phyloP scores from a whole-genome alignment of 1,140 invertebrate species.

The Temnothorax longispinosus region DNA sequence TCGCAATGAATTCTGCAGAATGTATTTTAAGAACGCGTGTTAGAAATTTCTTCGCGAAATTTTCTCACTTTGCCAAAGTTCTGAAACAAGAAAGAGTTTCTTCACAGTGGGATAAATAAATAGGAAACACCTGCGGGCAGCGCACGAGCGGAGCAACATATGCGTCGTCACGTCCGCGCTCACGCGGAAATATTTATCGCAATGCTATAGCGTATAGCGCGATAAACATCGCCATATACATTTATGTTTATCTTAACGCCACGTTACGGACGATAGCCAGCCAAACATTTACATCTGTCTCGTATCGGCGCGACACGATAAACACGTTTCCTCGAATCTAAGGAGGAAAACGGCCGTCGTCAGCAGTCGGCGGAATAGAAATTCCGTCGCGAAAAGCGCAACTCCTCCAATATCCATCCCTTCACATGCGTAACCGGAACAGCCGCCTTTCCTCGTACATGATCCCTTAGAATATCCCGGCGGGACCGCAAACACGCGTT shows the following conservation, averaged over 20 bases:
- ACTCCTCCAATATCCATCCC: constrained; percentile 31
- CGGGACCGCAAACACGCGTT: constrained; percentile 77
- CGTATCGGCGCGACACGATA: constrained; percentile 46
- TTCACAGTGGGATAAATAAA: constrained; percentile 34
- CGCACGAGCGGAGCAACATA: background rate
- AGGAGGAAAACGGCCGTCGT: constrained; percentile 42
- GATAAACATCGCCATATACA: constrained; percentile 50
- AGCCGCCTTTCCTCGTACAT: constrained; percentile 3
- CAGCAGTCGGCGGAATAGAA: background rate
- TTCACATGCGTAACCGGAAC: constrained; percentile 14
- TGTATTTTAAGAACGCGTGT: background rate
- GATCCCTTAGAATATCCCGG: constrained; percentile 66
- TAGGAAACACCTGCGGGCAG: constrained; percentile 45
- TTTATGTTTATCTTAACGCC: constrained; percentile 49
- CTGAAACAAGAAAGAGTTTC: constrained; percentile 13
- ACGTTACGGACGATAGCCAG: constrained; percentile 51
- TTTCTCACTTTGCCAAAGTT: background rate
- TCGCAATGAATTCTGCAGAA: background rate
- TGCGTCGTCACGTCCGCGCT: constrained; percentile 40
- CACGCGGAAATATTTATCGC: constrained; percentile 56
- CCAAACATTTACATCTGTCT: constrained; percentile 58
- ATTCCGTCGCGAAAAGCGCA: constrained; percentile 45
- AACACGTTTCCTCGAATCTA: constrained; percentile 46
- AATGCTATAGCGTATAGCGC: constrained; percentile 14
- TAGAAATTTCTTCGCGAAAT: background rate